These are phyloP conservation scores for Sphyrna mokarran DNA, from an alignment of 2,113 vertebrate genomes.

Conservation along the genomic window DNA sequence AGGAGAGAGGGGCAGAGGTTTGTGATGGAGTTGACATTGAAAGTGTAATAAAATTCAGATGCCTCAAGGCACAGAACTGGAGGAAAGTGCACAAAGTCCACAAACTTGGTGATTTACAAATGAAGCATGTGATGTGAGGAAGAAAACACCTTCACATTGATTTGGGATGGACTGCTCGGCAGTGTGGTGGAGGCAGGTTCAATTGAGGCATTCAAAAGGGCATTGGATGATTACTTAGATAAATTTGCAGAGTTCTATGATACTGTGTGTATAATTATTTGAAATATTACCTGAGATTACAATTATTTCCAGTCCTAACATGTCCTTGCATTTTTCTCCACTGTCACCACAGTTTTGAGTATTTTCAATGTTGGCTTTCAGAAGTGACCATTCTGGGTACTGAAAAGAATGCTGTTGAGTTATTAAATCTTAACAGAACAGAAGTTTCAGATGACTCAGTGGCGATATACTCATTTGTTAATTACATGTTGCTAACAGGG, in stretches of 20 bases:
- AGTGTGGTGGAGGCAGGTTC: no score
- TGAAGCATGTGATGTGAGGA: no score
- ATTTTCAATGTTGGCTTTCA: neutral
- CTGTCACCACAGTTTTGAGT: neutral
- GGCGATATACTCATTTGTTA: neutral
- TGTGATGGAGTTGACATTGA: neutral
- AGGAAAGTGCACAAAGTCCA: neutral
- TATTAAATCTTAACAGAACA: neutral
- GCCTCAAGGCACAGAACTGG: neutral
- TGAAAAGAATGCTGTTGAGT: neutral
- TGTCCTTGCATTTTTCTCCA: neutral
- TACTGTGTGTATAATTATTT: neutral
- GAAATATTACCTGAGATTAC: neutral
- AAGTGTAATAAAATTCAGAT: neutral
- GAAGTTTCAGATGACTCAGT: neutral
- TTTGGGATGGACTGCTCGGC: no score
- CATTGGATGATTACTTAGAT: no score
- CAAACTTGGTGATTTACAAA: no score
- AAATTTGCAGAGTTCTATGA: no score
- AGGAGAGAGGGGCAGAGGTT: neutral
- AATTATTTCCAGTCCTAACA: neutral
- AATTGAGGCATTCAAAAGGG: no score
- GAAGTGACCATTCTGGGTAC: neutral
- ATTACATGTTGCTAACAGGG: neutral
- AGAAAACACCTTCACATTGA: no score